phyloP scores from a whole-genome alignment of 2,113 vertebrate genomes.

The Bos taurus region ARS-UCD2.0 NC_037344.1:11312501-11313000 shows the following conservation, averaged over 20 bases:
- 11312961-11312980: conserved; percentile 30
- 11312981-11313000: conserved; percentile 22
- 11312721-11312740: neutral
- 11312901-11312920: neutral
- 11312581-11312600: neutral
- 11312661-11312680: neutral
- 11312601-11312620: neutral
- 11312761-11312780: neutral
- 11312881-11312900: neutral
- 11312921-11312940: conserved; percentile 15
- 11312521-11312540: neutral
- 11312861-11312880: conserved; percentile 26
- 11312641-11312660: neutral
- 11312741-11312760: neutral
- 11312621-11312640: neutral
- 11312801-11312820: neutral
- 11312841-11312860: neutral
- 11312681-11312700: neutral
- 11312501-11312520: neutral
- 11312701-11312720: neutral
- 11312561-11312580: neutral
- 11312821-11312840: neutral
- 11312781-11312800: neutral
- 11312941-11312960: conserved; percentile 44
- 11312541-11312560: neutral